Conservation (phyloP, 2,797 vertebrate species). For the Ispidina lecontei region DNA sequence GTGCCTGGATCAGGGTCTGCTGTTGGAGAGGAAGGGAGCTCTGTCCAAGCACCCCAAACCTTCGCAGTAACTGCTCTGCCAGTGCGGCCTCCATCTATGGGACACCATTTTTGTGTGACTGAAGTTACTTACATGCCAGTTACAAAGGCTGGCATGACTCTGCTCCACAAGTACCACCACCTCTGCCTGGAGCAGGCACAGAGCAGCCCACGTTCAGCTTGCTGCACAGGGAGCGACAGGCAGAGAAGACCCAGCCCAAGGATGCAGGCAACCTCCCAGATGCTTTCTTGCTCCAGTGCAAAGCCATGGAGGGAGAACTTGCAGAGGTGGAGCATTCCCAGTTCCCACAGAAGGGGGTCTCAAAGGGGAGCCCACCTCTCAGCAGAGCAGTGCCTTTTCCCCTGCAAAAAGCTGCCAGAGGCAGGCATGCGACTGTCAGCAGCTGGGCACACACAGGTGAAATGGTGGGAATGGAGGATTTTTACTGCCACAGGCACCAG, state of each 20-base stretch:
- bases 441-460: rapidly evolving
- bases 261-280: neutral
- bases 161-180: neutral
- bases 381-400: neutral
- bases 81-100: neutral
- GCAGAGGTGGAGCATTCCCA: rapidly evolving
- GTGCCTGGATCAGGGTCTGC: neutral
- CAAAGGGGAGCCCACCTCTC: neutral
- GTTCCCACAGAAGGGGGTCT: neutral
- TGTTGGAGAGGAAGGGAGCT: neutral
- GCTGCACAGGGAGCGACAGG: neutral
- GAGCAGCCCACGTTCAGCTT: neutral
- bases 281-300: neutral
- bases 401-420: neutral
- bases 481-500: neutral
- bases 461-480: rapidly evolving
- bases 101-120: neutral
- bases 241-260: too few relatives aligned
- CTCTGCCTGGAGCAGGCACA: neutral
- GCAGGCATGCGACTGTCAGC: rapidly evolving
- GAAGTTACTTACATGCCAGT: too few relatives aligned
- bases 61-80: neutral
- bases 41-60: too few relatives aligned
- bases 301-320: neutral
- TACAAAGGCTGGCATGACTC: neutral